Conservation (phyloP, 35 echinoderm and acorn worm species). For the Ptychodera flava region DNA sequence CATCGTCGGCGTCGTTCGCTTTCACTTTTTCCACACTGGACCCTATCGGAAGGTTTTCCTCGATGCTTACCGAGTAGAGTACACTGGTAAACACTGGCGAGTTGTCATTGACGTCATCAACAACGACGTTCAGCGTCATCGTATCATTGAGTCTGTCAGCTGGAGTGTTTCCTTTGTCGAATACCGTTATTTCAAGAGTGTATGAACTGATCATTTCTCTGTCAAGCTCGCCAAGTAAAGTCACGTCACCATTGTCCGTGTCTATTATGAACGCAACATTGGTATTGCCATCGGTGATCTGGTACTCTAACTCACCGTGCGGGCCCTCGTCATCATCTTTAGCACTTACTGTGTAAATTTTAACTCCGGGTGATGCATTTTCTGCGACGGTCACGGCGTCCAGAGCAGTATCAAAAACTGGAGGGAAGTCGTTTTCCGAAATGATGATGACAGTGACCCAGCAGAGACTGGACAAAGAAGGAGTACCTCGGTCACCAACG, state of each 20-base stretch:
- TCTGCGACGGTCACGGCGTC: background rate
- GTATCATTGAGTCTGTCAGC: slow-evolving; percentile 40
- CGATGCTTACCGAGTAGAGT: slow-evolving; percentile 51
- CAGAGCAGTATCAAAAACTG: background rate
- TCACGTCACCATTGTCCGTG: slow-evolving; percentile 37
- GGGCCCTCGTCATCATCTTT: background rate
- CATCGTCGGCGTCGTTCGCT: slow-evolving; percentile 75
- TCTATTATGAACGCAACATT: slow-evolving; percentile 40
- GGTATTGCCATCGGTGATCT: slow-evolving; percentile 23
- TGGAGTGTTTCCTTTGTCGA: slow-evolving; percentile 41
- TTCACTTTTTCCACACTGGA: slow-evolving; percentile 47
- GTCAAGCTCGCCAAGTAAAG: slow-evolving; percentile 44
- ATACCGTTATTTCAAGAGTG: slow-evolving; percentile 45
- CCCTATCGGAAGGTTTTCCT: slow-evolving; percentile 76
- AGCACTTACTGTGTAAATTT: background rate
- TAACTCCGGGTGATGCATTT: background rate
- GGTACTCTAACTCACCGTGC: slow-evolving; percentile 28
- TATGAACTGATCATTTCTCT: slow-evolving; percentile 60
- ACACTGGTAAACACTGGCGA: slow-evolving; percentile 36
- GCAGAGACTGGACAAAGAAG: slow-evolving; percentile 35
- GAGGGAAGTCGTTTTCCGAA: background rate
- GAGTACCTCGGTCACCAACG: slow-evolving; percentile 59
- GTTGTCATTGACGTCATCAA: slow-evolving; percentile 92
- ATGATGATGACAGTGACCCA: background rate
- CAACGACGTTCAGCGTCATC: slow-evolving; percentile 40